phyloP scores from a whole-genome alignment of 2,797 vertebrate species.

The Geotrypetes seraphini region DNA sequence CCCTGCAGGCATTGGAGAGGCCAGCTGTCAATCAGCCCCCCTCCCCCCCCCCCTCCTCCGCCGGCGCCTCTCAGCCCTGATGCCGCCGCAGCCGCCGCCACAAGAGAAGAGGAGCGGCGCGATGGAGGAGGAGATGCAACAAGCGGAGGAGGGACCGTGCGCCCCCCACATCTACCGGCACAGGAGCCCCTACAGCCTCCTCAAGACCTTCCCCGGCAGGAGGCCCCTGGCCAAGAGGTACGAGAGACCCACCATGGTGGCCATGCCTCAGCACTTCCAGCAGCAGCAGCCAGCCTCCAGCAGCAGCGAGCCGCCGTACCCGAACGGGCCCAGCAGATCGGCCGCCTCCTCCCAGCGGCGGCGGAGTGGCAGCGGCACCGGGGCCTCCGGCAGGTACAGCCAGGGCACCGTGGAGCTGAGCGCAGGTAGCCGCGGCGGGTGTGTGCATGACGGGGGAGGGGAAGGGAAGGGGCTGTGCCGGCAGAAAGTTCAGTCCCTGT shows the following conservation, averaged over 20 bases:
- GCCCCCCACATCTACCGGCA: conserved; percentile 78
- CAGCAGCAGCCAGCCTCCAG: conserved; percentile 55
- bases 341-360: conserved; percentile 56
- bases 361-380: conserved; percentile 19
- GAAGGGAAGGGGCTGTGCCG: too few relatives aligned
- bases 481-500: too few relatives aligned
- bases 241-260: conserved; percentile 79
- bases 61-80: conserved; percentile 44
- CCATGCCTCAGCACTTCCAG: conserved; percentile 66
- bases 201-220: conserved; percentile 78
- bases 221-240: conserved; percentile 70
- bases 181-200: conserved; percentile 74
- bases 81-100: conserved; percentile 28
- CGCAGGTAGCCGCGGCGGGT: conserved; percentile 61
- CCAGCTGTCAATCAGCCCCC: conserved; percentile 78
- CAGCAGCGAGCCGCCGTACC: conserved; percentile 62
- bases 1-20: conserved; percentile 85
- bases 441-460: too few relatives aligned
- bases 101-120: conserved; percentile 32
- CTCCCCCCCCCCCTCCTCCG: conserved; percentile 60
- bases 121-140: conserved; percentile 81
- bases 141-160: conserved; percentile 79
- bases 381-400: conserved; percentile 49
- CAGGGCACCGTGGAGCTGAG: conserved; percentile 74
- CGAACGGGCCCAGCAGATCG: conserved; percentile 66